Base-by-base conservation (phyloP, 1,140 invertebrate genomes). In the Venustaconcha ellipsiformis region DNA sequence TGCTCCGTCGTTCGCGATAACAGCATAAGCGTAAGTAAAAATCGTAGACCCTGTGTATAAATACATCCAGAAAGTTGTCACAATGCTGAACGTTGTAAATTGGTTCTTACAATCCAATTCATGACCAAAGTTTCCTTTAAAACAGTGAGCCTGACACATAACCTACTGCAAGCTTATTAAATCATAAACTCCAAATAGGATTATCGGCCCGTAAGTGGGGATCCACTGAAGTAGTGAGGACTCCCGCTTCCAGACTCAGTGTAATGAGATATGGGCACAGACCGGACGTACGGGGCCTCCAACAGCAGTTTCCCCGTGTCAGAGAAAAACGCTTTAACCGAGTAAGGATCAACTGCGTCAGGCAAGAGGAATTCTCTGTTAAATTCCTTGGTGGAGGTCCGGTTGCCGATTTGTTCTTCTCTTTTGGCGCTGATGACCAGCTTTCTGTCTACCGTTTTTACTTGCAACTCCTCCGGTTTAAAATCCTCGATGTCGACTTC, bases 301-400 rank as follows among this genome's bases (percentile, higher is more conserved):
- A 90, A 76, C 30, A 89, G 76, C 15, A 90, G 85, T 64, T 86
- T 87, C 20, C 86, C 86, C 23, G 83, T 80, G 60, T 88, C 88
- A 0, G 87, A 87, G 78, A 90, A 85, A 75, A 86, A 88, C 15
- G 88, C 88, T 70, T 87, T 89, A 6, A 89, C 86, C 12, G 83
- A 80, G 70, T 86, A 78, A 14, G 89, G 88, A 78, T 90, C 88
- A 26, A 90, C 89, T 23, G 82, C 84, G 18, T 88, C 86, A 0
- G 89, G 89, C 18, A 90, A 76, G 63, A 84, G 81, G 72, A 86
- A 87, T 73, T 89, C 87, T 23, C 86, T 78, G 58, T 84, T 89
- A 60, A 90, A 81, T 78, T 90, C 88, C 55, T 83, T 85, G n/a
- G 82, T 86, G 26, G 83, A 84, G 37, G 83, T 87, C 57, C 88